Conservation (phyloP, 2,113 vertebrate genomes). For the Hippocampus mohnikei region DNA sequence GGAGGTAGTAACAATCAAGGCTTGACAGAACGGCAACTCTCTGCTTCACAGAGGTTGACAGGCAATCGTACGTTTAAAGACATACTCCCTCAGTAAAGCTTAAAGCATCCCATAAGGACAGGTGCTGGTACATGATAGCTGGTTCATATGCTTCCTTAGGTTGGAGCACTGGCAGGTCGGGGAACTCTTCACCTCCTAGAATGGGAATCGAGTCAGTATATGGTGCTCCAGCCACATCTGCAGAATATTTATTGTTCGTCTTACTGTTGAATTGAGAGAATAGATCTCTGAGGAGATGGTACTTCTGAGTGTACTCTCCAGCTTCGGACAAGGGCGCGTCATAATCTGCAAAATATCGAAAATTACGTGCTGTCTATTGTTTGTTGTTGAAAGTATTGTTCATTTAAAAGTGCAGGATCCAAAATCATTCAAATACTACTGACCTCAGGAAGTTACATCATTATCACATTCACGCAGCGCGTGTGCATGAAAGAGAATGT, state of each 20-base stretch:
- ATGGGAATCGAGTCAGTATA: constrained; percentile 1
- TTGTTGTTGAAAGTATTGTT: constrained; percentile 18
- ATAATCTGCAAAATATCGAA: constrained; percentile 78
- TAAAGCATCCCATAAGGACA: constrained; percentile 88
- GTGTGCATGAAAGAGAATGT: constrained; percentile 15
- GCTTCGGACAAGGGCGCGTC: constrained; percentile 89
- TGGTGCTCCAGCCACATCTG: background rate
- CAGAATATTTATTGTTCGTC: background rate
- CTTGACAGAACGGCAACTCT: background rate
- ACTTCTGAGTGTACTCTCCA: constrained; percentile 92
- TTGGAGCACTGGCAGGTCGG: constrained; percentile 60
- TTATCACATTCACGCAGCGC: background rate
- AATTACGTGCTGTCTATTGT: constrained; percentile 37
- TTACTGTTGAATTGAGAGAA: constrained; percentile 79
- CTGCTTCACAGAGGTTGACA: background rate
- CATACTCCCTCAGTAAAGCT: constrained; percentile 75
- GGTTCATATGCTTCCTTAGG: constrained; percentile 65
- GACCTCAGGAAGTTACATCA: background rate
- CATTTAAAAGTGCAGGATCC: background rate
- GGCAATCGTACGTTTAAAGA: constrained; percentile 22
- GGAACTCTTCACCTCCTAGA: constrained; percentile 49
- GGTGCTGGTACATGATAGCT: constrained; percentile 74
- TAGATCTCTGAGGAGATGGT: constrained; percentile 80
- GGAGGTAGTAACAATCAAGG: constrained; percentile 17
- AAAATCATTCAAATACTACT: background rate